Evolutionary conservation across 2,888 invertebrate genomes (phyloP), one percentile per base, ranked within the genome.

Genomic region (Protodeltote pygarga): DNA sequence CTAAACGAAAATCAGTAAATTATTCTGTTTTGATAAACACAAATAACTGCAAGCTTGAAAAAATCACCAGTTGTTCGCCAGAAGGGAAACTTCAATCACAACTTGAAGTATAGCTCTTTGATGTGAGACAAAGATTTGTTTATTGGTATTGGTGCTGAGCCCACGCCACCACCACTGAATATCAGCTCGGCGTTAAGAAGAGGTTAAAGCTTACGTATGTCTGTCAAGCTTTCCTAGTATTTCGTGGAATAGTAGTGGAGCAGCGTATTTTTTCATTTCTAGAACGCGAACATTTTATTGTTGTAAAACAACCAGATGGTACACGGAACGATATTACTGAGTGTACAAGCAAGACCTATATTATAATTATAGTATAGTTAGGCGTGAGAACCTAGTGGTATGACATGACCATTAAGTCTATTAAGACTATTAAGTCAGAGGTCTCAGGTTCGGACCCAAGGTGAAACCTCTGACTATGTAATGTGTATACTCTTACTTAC

Each of bases 61-160:
- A 64, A 64, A 52, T 46, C 34, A 10, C 45, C 67, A 65, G 55
- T 62, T 65, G 68, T 48, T 29, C 34, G 19, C 69, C 83, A 83
- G 72, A 75, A 83, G 85, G 83, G 70, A 75, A 65, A 65, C 73
- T 82, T 89, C 87, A 89, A 82, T 88, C 80, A 70, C 73, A 73
- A 71, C 65, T 72, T 65, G 71, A 75, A 70, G 67, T 63, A 61
- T 70, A 61, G 59, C 73, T 73, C 87, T 89, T 89, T 90, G 88
- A 89, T 81, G 83, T 84, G 71, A 65, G 66, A 73, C 74, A 78
- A 78, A 79, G 76, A 75, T 65, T 68, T 75, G 86, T 89, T 86
- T 87, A 84, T 87, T 89, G 78, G 77, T 77, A 71, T 77, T 79
- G 73, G 49, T 70, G 73, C 78, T 75, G 71, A n/a, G n/a, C n/a